Evolutionary conservation across 2,113 vertebrate genomes (phyloP).

Genomic region (Forbesichthys agassizii): DNA sequence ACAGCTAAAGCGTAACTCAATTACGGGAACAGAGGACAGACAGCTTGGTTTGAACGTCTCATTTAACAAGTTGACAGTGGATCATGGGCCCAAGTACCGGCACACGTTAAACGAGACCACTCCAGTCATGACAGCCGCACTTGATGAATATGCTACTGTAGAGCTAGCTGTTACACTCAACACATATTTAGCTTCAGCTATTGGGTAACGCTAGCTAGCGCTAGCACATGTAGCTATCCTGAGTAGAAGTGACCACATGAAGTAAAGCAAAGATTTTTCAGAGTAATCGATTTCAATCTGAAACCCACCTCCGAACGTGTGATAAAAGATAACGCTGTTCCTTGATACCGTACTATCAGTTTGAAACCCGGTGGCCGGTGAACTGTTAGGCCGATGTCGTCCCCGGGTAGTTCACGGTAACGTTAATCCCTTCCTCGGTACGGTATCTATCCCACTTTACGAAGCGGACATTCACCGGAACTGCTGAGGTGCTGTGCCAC

Average conservation of each 20-base stretch:
- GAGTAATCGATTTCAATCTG: not conserved
- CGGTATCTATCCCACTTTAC: slow-evolving; percentile 29
- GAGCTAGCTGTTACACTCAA: slow-evolving; percentile 2
- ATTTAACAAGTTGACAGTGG: not conserved
- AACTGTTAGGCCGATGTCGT: slow-evolving; percentile 50
- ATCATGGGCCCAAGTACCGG: not conserved
- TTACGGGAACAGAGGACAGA: too few species aligned
- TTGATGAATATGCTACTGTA: slow-evolving; percentile 56
- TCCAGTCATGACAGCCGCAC: slow-evolving; percentile 37
- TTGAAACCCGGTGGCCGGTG: slow-evolving; percentile 35
- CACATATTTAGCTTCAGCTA: slow-evolving; percentile 15
- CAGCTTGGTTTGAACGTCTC: not conserved
- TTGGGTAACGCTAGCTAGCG: slow-evolving; percentile 7
- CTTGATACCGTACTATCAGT: slow-evolving; percentile 19
- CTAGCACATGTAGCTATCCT: slow-evolving; percentile 24
- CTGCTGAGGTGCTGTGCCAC: slow-evolving; percentile 76
- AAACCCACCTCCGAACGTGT: slow-evolving; percentile 63
- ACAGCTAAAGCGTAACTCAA: too few species aligned
- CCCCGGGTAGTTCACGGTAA: slow-evolving; percentile 67
- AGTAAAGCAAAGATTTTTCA: slow-evolving; percentile 19
- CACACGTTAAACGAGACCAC: slow-evolving; percentile 20
- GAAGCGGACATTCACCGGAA: slow-evolving; percentile 77
- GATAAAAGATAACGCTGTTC: slow-evolving; percentile 39
- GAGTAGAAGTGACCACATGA: slow-evolving; percentile 11
- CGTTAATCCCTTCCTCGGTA: slow-evolving; percentile 72